A percentile compares a stretch with the other conserved stretches of the same genome.
These are phyloP conservation scores for Venustaconcha ellipsiformis DNA, from an alignment of 1,140 invertebrate species.

Conservation along the genomic window DNA sequence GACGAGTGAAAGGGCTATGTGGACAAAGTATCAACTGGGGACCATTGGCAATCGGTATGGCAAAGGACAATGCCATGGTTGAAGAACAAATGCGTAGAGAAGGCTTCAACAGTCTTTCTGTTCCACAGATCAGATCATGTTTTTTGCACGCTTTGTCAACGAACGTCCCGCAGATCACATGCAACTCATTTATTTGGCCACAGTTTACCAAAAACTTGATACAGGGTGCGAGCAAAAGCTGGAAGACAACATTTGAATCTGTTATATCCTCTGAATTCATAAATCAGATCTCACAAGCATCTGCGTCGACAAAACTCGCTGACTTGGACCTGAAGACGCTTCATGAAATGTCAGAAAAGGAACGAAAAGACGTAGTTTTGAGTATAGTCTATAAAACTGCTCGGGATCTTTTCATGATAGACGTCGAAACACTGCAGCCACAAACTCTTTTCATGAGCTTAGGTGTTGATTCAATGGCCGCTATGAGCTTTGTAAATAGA, in stretches of 20 bases:
- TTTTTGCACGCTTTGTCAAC: slow-evolving; percentile 7
- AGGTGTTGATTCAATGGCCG: slow-evolving; percentile 25
- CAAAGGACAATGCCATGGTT: slow-evolving; percentile 10
- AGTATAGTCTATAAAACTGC: slow-evolving; percentile 7
- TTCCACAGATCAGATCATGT: slow-evolving; percentile 5
- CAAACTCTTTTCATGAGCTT: slow-evolving; percentile 3
- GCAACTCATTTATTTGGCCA: slow-evolving; percentile 7
- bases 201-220: not conserved
- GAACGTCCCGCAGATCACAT: slow-evolving; percentile 9
- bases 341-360: not conserved
- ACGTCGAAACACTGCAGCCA: not conserved
- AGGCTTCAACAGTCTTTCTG: slow-evolving; percentile 8
- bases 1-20: slow-evolving; percentile 29
- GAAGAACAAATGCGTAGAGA: slow-evolving; percentile 11
- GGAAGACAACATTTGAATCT: slow-evolving; percentile 1
- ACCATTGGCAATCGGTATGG: slow-evolving; percentile 16
- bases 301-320: not conserved
- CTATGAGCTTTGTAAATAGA: slow-evolving; percentile 11
- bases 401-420: slow-evolving; percentile 10
- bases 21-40: slow-evolving; percentile 33
- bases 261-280: slow-evolving; percentile 1
- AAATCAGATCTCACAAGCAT: slow-evolving; percentile 3
- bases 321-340: slow-evolving; percentile 3
- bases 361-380: not conserved
- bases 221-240: not conserved